Evolutionary conservation across 2,113 vertebrate species (phyloP).

Genomic region (Paracanthobrama guichenoti): DNA sequence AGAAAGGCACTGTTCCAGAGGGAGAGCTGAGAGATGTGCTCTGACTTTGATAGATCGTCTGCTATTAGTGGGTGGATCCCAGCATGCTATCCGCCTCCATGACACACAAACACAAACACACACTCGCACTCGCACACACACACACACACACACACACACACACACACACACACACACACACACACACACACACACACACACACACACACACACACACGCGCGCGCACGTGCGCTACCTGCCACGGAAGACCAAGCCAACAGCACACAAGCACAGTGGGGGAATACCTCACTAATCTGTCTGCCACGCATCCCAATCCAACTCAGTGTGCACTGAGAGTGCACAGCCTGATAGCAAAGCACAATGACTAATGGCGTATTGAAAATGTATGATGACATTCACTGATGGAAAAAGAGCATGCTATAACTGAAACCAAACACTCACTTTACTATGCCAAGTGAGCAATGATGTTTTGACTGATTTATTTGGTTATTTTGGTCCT

Average conservation of each 20-base stretch:
- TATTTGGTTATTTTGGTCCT: neutral
- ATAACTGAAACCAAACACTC: conserved; percentile 8
- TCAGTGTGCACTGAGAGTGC: neutral
- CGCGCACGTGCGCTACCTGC: conserved; percentile 16
- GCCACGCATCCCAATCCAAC: neutral
- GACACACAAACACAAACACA: conserved; percentile 37
- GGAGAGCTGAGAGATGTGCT: conserved; percentile 40
- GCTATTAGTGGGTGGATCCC: conserved; percentile 51
- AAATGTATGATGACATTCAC: neutral
- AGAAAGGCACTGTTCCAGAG: conserved; percentile 45
- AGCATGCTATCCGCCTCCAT: conserved; percentile 12
- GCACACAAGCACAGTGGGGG: conserved; percentile 35
- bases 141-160: conserved; percentile 31
- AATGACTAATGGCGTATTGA: conserved; percentile 1
- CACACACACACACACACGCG: conserved; percentile 24
- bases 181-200: conserved; percentile 30
- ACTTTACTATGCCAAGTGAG: neutral
- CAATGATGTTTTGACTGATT: conserved; percentile 10
- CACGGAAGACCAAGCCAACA: conserved; percentile 12
- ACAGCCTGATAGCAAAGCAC: conserved; percentile 13
- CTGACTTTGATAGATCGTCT: conserved; percentile 52
- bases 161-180: too few relatives aligned
- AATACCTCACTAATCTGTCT: conserved; percentile 43
- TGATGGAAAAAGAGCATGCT: neutral
- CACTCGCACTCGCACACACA: conserved; percentile 4